A percentile compares a stretch with the other conserved stretches of the same genome.
These are phyloP conservation scores for Drymodes brunneopygia DNA, from an alignment of 2,113 vertebrate species.

Conservation along the genomic window DNA sequence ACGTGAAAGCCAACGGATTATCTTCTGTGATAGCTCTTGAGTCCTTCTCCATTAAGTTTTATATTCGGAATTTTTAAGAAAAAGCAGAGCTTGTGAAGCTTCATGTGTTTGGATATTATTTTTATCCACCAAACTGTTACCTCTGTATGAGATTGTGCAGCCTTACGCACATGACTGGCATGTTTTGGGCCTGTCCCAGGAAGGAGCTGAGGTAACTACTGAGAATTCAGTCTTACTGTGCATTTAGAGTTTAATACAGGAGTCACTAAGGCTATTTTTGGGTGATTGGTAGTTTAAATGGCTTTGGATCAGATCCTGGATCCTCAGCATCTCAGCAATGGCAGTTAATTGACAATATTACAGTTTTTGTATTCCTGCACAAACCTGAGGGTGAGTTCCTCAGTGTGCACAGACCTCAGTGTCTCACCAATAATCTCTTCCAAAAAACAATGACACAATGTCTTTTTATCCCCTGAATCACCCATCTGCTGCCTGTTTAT, in stretches of 20 bases:
- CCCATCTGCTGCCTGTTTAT: not conserved
- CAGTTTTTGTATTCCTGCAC: not conserved
- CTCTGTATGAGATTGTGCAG: no score
- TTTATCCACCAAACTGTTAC: not conserved
- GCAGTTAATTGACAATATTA: not conserved
- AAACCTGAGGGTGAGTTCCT: rapidly evolving
- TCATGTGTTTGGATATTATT: not conserved
- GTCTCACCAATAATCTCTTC: not conserved
- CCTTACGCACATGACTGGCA: not conserved
- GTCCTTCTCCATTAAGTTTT: not conserved
- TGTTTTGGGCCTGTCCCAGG: not conserved
- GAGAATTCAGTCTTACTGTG: not conserved
- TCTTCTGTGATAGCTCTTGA: not conserved
- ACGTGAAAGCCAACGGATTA: slow-evolving; percentile 41
- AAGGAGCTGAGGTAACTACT: not conserved
- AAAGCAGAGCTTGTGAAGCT: not conserved
- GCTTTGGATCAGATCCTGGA: not conserved
- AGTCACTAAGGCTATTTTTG: not conserved
- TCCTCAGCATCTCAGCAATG: not conserved
- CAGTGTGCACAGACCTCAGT: not conserved
- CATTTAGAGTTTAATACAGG: not conserved
- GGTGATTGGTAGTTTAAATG: not conserved
- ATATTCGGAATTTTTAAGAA: not conserved
- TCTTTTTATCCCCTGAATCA: not conserved
- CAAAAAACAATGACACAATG: not conserved